Evolutionary conservation across 2,888 invertebrate species (phyloP).

Genomic region (Brachycybe producta): DNA sequence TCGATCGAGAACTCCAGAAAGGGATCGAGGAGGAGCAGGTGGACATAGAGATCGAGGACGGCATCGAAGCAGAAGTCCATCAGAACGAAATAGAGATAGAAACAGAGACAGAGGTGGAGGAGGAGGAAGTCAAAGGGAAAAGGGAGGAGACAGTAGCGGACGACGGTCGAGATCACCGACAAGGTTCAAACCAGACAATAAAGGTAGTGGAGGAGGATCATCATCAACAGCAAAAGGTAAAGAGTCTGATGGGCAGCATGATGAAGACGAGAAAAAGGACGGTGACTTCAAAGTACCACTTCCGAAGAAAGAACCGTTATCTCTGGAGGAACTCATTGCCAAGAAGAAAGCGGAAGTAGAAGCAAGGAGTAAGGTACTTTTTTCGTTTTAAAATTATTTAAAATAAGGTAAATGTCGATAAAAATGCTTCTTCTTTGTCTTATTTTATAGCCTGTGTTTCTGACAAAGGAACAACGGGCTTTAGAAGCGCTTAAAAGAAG

Average conservation of each 20-base stretch:
- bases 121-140: not conserved
- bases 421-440: not conserved
- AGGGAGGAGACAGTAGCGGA: slow-evolving; percentile 6
- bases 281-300: slow-evolving; percentile 32
- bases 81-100: slow-evolving; percentile 4
- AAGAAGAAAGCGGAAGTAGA: slow-evolving; percentile 94
- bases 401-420: not conserved
- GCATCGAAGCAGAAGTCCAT: slow-evolving; percentile 5
- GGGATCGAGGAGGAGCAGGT: slow-evolving; percentile 13
- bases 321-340: slow-evolving; percentile 84
- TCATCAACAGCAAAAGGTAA: too few relatives aligned
- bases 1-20: slow-evolving; percentile 12
- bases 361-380: slow-evolving; percentile 64
- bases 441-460: slow-evolving; percentile 63
- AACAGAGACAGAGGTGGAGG: slow-evolving; percentile 10
- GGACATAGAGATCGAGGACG: slow-evolving; percentile 10
- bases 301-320: slow-evolving; percentile 60
- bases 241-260: not conserved
- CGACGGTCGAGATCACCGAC: slow-evolving; percentile 9
- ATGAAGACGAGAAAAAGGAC: slow-evolving; percentile 30
- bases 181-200: slow-evolving; percentile 11
- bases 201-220: too few relatives aligned
- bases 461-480: slow-evolving; percentile 89
- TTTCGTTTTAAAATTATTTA: not conserved
- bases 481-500: slow-evolving; percentile 76